Evolutionary conservation across 2,888 invertebrate genomes (phyloP).

Genomic region (Synanthedon tipuliformis): DNA sequence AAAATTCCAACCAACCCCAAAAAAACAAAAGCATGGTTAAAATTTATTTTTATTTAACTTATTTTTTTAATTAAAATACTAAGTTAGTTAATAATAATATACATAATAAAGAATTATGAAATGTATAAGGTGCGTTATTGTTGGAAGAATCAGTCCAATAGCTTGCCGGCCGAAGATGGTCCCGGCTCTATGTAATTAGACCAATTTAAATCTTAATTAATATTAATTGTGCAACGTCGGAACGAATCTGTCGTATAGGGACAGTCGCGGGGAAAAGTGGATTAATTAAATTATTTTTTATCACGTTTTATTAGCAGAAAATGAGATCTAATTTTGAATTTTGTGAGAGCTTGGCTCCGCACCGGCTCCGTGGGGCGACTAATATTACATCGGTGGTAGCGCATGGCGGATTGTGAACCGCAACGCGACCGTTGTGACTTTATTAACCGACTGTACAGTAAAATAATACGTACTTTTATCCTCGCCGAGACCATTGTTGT

Average conservation of each 20-base stretch:
- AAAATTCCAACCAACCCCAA: no score
- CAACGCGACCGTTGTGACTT: conserved; percentile 14
- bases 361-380: conserved; percentile 4
- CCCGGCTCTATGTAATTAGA: conserved; percentile 66
- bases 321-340: no score
- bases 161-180: conserved; percentile 48
- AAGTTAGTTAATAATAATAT: no score
- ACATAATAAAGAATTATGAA: no score
- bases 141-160: conserved; percentile 26
- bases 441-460: conserved; percentile 43
- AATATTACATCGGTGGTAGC: no score
- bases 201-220: conserved; percentile 71
- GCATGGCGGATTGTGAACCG: no score
- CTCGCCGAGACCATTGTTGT: conserved; percentile 45
- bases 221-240: conserved; percentile 67
- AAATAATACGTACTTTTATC: conserved; percentile 51
- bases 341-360: conserved; percentile 12
- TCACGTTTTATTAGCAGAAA: conserved; percentile 11
- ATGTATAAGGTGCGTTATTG: conserved; percentile 2
- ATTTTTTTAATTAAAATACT: no score
- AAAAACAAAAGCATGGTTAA: no score
- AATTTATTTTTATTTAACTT: no score
- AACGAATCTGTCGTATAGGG: conserved; percentile 65
- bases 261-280: conserved; percentile 39
- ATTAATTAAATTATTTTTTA: background rate